A percentile compares a stretch with the other conserved stretches of the same genome.
phyloP scores from a whole-genome alignment of 2,113 vertebrate genomes.

The Nothobranchius kuhntae region DNA sequence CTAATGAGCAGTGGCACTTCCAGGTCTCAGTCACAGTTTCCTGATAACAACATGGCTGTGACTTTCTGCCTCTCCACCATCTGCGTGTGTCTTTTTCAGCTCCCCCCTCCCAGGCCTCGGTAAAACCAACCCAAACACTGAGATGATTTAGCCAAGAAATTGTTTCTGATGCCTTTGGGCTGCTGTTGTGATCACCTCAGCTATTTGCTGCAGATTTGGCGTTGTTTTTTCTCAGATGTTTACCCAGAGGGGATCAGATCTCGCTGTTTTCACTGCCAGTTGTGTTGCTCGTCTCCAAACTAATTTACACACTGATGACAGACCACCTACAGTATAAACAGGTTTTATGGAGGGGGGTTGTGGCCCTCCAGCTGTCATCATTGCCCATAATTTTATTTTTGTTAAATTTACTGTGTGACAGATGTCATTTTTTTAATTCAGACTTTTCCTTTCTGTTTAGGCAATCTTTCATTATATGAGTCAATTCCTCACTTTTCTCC shows the following conservation, averaged over 20 bases:
- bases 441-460: slow-evolving; percentile 1
- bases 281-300: slow-evolving; percentile 14
- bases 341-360: not conserved
- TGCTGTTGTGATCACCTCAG: slow-evolving; percentile 29
- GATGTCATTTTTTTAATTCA: not conserved
- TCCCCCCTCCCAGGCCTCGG: slow-evolving; percentile 12
- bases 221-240: slow-evolving; percentile 25
- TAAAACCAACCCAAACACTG: slow-evolving; percentile 12
- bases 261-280: slow-evolving; percentile 13
- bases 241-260: slow-evolving; percentile 11
- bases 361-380: not conserved
- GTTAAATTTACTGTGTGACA: slow-evolving; percentile 1
- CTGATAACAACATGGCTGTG: slow-evolving; percentile 49
- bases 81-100: slow-evolving; percentile 49
- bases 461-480: slow-evolving; percentile 3
- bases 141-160: slow-evolving; percentile 22
- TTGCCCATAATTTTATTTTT: slow-evolving; percentile 10
- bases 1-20: slow-evolving; percentile 68
- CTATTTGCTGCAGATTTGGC: slow-evolving; percentile 25
- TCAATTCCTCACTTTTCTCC: not conserved
- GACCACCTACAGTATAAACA: slow-evolving; percentile 9
- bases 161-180: slow-evolving; percentile 52
- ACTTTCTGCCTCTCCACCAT: slow-evolving; percentile 49
- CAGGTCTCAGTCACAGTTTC: slow-evolving; percentile 58
- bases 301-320: slow-evolving; percentile 23